phyloP scores from a whole-genome alignment of 2,113 vertebrate genomes.

The Pachyramphus minor region DNA sequence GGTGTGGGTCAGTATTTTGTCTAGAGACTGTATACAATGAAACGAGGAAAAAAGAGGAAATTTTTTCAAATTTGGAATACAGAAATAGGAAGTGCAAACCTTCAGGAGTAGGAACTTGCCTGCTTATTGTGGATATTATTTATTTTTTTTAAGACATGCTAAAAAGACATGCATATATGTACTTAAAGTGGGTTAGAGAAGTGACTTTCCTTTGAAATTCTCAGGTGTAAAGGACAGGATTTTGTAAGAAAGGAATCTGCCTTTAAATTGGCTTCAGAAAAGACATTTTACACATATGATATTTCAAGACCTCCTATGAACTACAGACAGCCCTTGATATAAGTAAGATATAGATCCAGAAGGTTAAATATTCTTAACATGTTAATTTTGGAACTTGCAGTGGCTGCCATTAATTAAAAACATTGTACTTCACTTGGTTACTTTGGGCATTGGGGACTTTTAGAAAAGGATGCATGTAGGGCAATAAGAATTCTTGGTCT shows the following conservation, averaged over 20 bases:
- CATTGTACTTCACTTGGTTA: neutral
- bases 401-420: neutral
- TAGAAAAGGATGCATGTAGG: neutral
- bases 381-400: neutral
- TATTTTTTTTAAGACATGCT: neutral
- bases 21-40: neutral
- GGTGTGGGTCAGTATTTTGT: neutral
- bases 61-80: neutral
- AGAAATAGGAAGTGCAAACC: neutral
- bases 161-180: no score
- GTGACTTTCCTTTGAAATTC: neutral
- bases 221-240: neutral
- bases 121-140: neutral
- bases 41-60: neutral
- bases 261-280: neutral
- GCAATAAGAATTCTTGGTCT: neutral
- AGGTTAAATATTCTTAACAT: neutral
- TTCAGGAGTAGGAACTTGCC: neutral
- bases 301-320: neutral
- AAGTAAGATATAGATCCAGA: neutral
- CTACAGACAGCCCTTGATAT: neutral
- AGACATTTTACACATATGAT: neutral
- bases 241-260: neutral
- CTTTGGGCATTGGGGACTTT: neutral
- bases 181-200: neutral